phyloP scores from a whole-genome alignment of 2,888 invertebrate genomes.

The Reticulitermes lucifugus region DNA sequence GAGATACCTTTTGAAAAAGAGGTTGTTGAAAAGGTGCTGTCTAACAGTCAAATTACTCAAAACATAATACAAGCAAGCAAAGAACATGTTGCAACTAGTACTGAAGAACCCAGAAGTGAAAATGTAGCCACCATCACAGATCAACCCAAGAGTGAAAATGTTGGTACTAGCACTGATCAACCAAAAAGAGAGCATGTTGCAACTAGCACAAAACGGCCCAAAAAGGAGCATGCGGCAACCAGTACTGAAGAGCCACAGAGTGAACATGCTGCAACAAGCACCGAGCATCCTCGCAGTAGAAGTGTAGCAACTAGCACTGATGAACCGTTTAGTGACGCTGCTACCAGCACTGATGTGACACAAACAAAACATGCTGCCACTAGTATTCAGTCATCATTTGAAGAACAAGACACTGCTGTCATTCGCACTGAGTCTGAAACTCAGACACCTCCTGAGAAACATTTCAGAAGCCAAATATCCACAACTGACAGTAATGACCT shows the following conservation, averaged over 20 bases:
- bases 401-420: neutral
- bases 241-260: constrained; percentile 11
- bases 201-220: constrained; percentile 23
- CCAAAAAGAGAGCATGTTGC: constrained; percentile 29
- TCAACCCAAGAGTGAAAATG: constrained; percentile 6
- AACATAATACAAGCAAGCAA: neutral
- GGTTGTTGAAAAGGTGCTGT: too few relatives aligned
- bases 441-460: too few relatives aligned
- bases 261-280: constrained; percentile 26
- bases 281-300: constrained; percentile 16
- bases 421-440: too few relatives aligned
- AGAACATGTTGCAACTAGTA: constrained; percentile 24
- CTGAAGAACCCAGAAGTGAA: constrained; percentile 17
- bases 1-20: neutral
- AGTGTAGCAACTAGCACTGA: constrained; percentile 34
- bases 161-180: constrained; percentile 29
- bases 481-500: too few relatives aligned
- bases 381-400: neutral
- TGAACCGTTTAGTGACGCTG: constrained; percentile 11
- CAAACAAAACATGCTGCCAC: neutral
- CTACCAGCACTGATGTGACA: constrained; percentile 4
- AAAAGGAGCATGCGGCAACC: constrained; percentile 16
- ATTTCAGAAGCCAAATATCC: too few relatives aligned
- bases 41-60: too few relatives aligned
- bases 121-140: constrained; percentile 32